Base-by-base conservation (phyloP, 2,888 invertebrate genomes). In the Drosophila barbarae region DNA sequence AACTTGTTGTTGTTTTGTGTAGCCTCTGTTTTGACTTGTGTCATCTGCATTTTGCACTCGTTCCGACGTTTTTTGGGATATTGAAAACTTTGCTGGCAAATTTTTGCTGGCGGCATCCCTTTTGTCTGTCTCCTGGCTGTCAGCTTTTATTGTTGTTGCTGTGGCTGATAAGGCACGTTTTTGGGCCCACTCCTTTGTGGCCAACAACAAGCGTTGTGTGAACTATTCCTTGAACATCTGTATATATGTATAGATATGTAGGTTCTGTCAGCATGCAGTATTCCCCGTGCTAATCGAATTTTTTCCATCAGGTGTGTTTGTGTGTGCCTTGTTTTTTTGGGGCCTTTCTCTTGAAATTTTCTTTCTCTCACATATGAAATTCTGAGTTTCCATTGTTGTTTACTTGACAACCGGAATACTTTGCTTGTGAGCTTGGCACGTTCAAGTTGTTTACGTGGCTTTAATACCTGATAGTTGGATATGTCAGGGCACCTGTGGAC, bases 51-150 rank as follows among this genome's bases (percentile, higher is more conserved):
- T 61, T 51, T 41, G 28, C 28, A 21, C 34, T 41, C 42, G 15
- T 21, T 34, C 18, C 15, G 12, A 36, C 32, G 13, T 51, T 55
- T 52, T 42, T 63, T 42, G 26, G 64, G 28, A 12, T 52, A 63
- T 64, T 52, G 63, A 64, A 63, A 63, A 63, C n/a, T 44, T 52
- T 41, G 30, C 30, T 63, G 28, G 18, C 41, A 41, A 41, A 34
- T 30, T 63, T 44, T 15, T 42, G 41, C 42, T 42, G 23, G 10
- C 35, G 35, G 44, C 42, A 39, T 54, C 42, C 46, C 38, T 44
- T 61, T 63, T 63, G 64, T 63, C 54, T 65, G 65, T 42, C 63
- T 63, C 23, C 34, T 52, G 61, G 42, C 30, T 63, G 42, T 54
- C 64, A 65, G 38, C 35, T 21, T 26, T 51, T 41, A 21, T 61